These are phyloP conservation scores for Micromys minutus DNA, from an alignment of 2,113 vertebrate genomes.

Conservation along the genomic window DNA sequence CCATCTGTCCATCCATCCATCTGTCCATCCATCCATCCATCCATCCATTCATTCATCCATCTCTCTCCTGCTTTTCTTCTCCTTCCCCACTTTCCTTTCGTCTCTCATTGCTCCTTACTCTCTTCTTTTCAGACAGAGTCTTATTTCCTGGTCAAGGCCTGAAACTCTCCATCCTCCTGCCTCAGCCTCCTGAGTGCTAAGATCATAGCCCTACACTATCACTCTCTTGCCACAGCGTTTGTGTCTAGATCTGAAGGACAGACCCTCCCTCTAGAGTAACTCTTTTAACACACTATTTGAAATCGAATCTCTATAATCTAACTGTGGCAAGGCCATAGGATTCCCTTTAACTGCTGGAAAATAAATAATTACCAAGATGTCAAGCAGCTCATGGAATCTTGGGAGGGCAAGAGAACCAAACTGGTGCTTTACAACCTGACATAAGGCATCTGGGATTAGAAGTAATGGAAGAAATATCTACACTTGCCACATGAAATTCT, in stretches of 20 bases:
- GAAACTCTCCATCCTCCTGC: neutral
- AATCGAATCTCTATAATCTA: neutral
- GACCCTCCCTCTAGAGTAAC: neutral
- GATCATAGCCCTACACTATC: neutral
- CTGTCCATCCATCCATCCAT: no score
- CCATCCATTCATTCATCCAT: no score
- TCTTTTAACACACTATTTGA: constrained; percentile 22
- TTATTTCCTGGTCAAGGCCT: neutral
- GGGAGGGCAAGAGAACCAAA: neutral
- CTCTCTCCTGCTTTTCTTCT: no score
- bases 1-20: no score
- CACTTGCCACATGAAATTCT: neutral
- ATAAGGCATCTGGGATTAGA: neutral
- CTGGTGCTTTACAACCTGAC: neutral
- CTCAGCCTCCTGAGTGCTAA: neutral
- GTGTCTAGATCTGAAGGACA: neutral
- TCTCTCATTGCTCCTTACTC: neutral
- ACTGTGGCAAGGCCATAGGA: neutral
- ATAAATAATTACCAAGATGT: neutral
- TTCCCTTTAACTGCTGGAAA: neutral
- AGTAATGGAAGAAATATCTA: neutral
- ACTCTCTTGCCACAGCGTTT: neutral
- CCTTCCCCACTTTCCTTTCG: no score
- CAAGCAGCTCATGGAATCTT: neutral
- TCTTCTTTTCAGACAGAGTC: neutral